Percentiles rank a stretch among this genome's conserved stretches.
These are phyloP conservation scores for Triplophysa siluroides DNA, from an alignment of 2,113 vertebrate genomes.

Conservation along the genomic window DNA sequence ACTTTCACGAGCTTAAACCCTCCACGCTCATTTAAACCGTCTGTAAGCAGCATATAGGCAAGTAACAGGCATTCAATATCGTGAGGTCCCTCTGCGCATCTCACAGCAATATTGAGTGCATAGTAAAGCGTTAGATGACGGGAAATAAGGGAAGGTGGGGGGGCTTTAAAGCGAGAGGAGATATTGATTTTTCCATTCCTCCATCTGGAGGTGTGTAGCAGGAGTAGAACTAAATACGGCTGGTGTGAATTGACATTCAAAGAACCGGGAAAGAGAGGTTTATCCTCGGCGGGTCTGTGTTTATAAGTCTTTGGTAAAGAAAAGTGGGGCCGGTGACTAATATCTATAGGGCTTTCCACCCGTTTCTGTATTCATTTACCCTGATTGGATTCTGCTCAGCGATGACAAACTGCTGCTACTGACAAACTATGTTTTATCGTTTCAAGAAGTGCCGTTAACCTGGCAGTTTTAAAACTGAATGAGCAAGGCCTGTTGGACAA, in stretches of 20 bases:
- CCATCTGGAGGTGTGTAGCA: constrained; percentile 43
- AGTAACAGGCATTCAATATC: constrained; percentile 52
- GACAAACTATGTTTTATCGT: constrained; percentile 99
- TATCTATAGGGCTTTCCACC: constrained; percentile 46
- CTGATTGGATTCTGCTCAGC: constrained; percentile 72
- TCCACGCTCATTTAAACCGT: constrained; percentile 45
- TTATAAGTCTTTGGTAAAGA: constrained; percentile 30
- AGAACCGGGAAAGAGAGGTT: constrained; percentile 51
- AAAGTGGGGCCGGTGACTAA: constrained; percentile 20
- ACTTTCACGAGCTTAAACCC: constrained; percentile 44
- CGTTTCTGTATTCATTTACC: constrained; percentile 39
- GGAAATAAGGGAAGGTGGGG: constrained; percentile 21
- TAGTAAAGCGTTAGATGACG: constrained; percentile 29
- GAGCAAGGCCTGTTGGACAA: constrained; percentile 99
- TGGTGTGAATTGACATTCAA: constrained; percentile 35
- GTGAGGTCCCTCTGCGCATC: constrained; percentile 44
- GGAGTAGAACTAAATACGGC: constrained; percentile 30
- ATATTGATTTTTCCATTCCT: constrained; percentile 50
- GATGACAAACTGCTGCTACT: constrained; percentile 68
- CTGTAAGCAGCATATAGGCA: constrained; percentile 44
- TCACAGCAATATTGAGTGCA: constrained; percentile 54
- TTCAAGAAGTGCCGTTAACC: constrained; percentile 99
- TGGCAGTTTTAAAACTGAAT: constrained; percentile 99
- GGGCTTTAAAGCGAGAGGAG: constrained; percentile 8
- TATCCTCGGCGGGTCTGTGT: constrained; percentile 36